phyloP scores from a whole-genome alignment of 2,797 vertebrate species.

The Eidolon dupreanum region DNA sequence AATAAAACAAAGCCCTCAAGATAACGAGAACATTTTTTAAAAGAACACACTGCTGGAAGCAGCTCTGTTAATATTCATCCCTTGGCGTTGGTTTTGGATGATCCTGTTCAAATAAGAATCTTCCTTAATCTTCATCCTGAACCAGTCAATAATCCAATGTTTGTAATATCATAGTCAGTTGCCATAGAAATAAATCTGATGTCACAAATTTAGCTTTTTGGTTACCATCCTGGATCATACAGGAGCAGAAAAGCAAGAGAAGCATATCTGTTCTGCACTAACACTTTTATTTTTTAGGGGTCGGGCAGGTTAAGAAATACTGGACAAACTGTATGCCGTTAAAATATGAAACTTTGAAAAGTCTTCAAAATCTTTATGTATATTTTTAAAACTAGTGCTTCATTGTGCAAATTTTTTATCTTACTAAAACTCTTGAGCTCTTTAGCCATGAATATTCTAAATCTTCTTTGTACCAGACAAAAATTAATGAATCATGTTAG shows the following conservation, averaged over 20 bases:
- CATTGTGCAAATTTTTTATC: neutral
- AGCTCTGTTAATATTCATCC: neutral
- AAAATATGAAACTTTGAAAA: neutral
- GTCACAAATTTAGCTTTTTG: conserved; percentile 48
- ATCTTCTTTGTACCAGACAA: conserved; percentile 49
- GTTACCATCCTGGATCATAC: conserved; percentile 50
- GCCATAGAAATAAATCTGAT: conserved; percentile 69
- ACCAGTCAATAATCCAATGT: conserved; percentile 68
- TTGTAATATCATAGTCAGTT: conserved; percentile 66
- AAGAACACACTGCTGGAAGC: neutral
- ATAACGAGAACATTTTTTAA: neutral
- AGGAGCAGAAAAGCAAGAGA: conserved; percentile 27
- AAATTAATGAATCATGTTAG: conserved; percentile 57
- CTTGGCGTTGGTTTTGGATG: neutral
- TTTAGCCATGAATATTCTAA: conserved; percentile 22
- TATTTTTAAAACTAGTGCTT: conserved; percentile 45
- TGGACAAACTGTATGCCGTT: neutral
- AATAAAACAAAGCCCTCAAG: neutral
- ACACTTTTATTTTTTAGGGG: neutral
- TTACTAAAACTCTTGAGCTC: conserved; percentile 40
- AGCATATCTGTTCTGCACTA: neutral
- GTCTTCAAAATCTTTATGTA: neutral
- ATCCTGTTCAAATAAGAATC: conserved; percentile 2
- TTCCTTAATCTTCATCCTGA: conserved; percentile 17
- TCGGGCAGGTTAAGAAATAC: neutral